phyloP scores from a whole-genome alignment of 2,113 vertebrate species.

The Cinclus cinclus region DNA sequence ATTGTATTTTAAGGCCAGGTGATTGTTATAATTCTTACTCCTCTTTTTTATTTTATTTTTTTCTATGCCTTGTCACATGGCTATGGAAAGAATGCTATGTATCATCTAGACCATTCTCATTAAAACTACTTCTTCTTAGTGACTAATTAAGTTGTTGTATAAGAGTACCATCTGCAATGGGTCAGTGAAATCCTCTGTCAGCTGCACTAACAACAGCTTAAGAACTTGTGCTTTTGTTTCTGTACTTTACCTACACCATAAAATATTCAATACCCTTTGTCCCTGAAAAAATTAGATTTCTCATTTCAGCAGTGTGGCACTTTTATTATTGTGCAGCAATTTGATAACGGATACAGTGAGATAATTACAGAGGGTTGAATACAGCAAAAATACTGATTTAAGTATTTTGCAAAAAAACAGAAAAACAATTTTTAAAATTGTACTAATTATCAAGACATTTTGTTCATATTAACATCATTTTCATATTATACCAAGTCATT shows the following conservation, averaged over 20 bases:
- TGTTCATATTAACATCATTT: background rate
- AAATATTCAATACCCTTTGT: background rate
- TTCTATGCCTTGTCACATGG: background rate
- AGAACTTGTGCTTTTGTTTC: background rate
- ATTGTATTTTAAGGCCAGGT: background rate
- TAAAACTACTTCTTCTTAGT: background rate
- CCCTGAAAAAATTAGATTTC: background rate
- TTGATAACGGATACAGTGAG: background rate
- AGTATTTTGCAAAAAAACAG: background rate
- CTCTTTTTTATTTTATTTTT: background rate
- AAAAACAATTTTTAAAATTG: background rate
- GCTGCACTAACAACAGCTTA: background rate
- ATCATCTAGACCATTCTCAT: background rate
- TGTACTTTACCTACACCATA: rapidly evolving
- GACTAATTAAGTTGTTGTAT: background rate
- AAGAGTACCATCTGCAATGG: rapidly evolving
- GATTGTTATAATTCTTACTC: background rate
- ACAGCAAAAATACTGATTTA: background rate
- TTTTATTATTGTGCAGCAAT: background rate
- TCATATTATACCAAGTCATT: background rate
- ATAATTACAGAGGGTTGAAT: background rate
- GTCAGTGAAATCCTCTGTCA: background rate
- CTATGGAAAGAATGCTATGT: background rate
- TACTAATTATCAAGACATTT: background rate
- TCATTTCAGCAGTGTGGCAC: background rate